A percentile compares a stretch with the other conserved stretches of the same genome.
Evolutionary conservation across 1,140 invertebrate species (phyloP).

Genomic region (Heliconius hewitsoni): DNA sequence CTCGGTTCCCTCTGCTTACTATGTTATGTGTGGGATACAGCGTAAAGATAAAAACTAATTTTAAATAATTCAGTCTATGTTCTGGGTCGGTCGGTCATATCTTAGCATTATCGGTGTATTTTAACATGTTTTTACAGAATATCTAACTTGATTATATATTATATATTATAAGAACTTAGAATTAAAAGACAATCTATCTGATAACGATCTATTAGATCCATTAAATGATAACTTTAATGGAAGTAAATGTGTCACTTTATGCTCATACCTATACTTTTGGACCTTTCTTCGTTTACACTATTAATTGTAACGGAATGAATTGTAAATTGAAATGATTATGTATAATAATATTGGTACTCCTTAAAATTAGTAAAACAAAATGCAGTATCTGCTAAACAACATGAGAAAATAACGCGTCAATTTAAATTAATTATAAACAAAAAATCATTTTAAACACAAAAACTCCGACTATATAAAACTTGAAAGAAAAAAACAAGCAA

Average conservation of each 20-base stretch:
- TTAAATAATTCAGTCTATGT: neutral
- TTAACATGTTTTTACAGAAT: neutral
- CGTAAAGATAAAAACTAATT: no score
- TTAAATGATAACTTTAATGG: neutral
- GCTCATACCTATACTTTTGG: neutral
- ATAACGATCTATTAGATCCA: neutral
- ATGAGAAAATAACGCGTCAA: no score
- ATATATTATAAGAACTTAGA: neutral
- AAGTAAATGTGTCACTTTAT: neutral
- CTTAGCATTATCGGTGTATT: neutral
- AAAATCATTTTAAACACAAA: no score
- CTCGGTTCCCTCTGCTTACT: no score
- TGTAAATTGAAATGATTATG: neutral
- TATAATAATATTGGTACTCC: neutral
- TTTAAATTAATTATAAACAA: no score
- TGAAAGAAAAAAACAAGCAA: no score
- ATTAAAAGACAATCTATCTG: neutral
- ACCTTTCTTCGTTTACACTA: neutral
- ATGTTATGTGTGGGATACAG: no score
- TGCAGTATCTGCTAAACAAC: neutral
- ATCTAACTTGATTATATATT: neutral
- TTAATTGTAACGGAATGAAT: neutral
- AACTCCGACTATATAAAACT: no score
- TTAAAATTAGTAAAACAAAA: neutral
- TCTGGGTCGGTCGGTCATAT: neutral